A percentile compares a stretch with the other conserved stretches of the same genome.
phyloP scores from a whole-genome alignment of 2,113 vertebrate species.

The Chloebia gouldiae region DNA sequence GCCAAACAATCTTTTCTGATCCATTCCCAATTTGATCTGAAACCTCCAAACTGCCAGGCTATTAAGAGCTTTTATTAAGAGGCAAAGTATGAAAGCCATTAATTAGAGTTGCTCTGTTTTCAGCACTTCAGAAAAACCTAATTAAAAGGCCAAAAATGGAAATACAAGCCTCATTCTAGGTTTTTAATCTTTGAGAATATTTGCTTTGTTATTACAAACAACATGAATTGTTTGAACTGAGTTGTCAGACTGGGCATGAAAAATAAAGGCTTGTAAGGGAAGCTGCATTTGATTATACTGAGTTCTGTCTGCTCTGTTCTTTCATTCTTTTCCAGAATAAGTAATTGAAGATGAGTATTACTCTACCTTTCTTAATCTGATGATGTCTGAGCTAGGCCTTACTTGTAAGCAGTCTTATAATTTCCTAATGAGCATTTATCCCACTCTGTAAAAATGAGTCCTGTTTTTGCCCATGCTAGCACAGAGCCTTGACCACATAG shows the following conservation, averaged over 20 bases:
- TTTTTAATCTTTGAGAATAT: constrained; percentile 5
- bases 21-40: not conserved
- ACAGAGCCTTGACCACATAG: not conserved
- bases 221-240: not conserved
- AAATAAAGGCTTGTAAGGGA: not conserved
- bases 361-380: not conserved
- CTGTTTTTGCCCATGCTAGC: not conserved
- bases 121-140: not conserved
- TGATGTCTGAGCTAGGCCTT: not conserved
- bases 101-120: not conserved
- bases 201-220: not conserved
- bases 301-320: not conserved
- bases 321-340: not conserved
- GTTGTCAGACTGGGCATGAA: not conserved
- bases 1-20: not conserved
- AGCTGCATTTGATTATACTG: not conserved
- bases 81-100: not conserved
- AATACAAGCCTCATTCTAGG: not conserved
- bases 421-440: not conserved
- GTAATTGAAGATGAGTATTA: not conserved
- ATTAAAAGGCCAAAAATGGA: not conserved
- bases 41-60: not conserved
- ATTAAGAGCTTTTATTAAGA: not conserved
- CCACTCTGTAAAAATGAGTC: not conserved
- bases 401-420: not conserved